phyloP scores from a whole-genome alignment of 2,797 vertebrate species.

The Tiaroga cobitis region DNA sequence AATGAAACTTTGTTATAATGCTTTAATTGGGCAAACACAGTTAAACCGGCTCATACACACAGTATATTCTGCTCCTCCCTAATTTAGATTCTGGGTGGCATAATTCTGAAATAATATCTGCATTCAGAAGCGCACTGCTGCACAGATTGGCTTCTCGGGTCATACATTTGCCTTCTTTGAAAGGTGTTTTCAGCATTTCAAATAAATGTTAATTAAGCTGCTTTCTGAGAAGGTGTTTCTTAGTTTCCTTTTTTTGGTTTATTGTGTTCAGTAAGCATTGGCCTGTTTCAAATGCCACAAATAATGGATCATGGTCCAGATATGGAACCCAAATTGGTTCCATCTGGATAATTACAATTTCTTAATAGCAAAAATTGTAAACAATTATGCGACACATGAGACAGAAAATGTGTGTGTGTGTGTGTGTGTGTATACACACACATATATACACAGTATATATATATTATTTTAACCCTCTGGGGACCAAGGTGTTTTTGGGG shows the following conservation, averaged over 20 bases:
- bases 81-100: constrained; percentile 15
- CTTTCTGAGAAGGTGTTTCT: neutral
- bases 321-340: neutral
- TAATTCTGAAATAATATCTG: constrained; percentile 4
- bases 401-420: neutral
- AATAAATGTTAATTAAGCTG: constrained; percentile 3
- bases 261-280: neutral
- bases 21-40: constrained; percentile 31
- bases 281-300: neutral
- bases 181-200: neutral
- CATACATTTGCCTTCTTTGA: neutral
- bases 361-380: neutral
- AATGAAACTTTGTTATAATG: neutral
- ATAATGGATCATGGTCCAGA: neutral
- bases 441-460: too few species aligned
- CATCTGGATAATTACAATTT: neutral
- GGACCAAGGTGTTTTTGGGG: too few species aligned
- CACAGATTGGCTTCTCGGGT: constrained; percentile 8
- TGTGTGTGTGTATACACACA: too few species aligned
- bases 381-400: neutral
- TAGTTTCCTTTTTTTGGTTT: constrained; percentile 5
- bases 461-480: too few species aligned
- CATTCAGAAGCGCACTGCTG: neutral
- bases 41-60: constrained; percentile 7
- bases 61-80: constrained; percentile 9